These are phyloP conservation scores for Germaria angustata DNA, from an alignment of 2,888 invertebrate species.

Conservation along the genomic window DNA sequence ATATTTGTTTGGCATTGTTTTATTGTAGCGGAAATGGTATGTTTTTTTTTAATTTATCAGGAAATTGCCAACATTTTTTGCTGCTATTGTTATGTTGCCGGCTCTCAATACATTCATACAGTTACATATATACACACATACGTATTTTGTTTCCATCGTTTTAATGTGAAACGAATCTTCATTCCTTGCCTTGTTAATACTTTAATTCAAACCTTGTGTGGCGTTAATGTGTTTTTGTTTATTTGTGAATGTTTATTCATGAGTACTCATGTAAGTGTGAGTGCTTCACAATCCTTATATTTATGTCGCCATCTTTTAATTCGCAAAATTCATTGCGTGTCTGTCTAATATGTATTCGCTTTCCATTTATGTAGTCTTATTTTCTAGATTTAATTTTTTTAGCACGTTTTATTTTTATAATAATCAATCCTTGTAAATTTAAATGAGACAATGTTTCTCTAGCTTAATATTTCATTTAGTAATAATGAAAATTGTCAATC, in stretches of 20 bases:
- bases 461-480: too few species aligned
- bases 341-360: constrained; percentile 3
- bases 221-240: background rate
- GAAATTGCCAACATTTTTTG: constrained; percentile 65
- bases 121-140: background rate
- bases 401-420: constrained; percentile 23
- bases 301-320: background rate
- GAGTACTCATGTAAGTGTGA: background rate
- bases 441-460: too few species aligned
- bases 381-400: background rate
- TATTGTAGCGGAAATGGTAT: constrained; percentile 49
- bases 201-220: constrained; percentile 21
- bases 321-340: constrained; percentile 12
- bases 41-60: constrained; percentile 66
- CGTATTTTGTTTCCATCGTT: background rate
- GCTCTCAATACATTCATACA: constrained; percentile 3
- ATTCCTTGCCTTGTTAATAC: background rate
- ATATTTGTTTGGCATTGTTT: constrained; percentile 44
- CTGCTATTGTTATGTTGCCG: background rate
- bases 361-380: constrained; percentile 28
- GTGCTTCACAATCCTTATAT: constrained; percentile 1
- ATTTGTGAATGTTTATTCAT: background rate
- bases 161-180: background rate
- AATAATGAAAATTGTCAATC: too few species aligned
- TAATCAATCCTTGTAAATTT: background rate